Evolutionary conservation across 2,888 invertebrate genomes (phyloP).

Genomic region (Lasioglossum calceatum): DNA sequence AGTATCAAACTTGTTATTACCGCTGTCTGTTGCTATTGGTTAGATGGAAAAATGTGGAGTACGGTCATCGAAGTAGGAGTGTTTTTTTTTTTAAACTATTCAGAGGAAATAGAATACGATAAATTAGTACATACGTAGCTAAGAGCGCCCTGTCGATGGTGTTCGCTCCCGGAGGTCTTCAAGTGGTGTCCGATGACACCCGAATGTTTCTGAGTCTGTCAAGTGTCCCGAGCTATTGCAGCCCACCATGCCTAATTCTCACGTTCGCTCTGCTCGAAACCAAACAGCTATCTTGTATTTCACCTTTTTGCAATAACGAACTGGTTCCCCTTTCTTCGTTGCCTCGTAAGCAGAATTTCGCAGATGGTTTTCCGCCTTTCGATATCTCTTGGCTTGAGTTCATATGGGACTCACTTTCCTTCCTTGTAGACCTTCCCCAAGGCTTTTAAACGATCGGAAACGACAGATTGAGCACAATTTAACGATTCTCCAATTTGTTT

Average conservation of each 20-base stretch:
- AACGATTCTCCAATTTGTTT: no score
- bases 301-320: no score
- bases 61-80: not conserved
- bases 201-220: not conserved
- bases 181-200: not conserved
- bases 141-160: not conserved
- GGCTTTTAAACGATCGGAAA: no score
- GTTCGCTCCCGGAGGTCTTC: not conserved
- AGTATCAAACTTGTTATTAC: not conserved
- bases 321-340: no score
- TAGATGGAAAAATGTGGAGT: not conserved
- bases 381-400: no score
- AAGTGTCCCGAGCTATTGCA: not conserved
- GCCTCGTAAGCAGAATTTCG: no score
- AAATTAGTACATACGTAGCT: not conserved
- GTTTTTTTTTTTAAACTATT: not conserved
- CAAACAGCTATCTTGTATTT: not conserved
- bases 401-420: no score
- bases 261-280: not conserved
- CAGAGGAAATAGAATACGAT: not conserved
- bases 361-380: no score
- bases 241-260: not conserved
- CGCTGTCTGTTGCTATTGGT: not conserved
- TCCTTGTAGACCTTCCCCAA: no score
- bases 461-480: no score